Conservation (phyloP, 2,888 invertebrate genomes). For the Hirtodrosophila confusa region DNA sequence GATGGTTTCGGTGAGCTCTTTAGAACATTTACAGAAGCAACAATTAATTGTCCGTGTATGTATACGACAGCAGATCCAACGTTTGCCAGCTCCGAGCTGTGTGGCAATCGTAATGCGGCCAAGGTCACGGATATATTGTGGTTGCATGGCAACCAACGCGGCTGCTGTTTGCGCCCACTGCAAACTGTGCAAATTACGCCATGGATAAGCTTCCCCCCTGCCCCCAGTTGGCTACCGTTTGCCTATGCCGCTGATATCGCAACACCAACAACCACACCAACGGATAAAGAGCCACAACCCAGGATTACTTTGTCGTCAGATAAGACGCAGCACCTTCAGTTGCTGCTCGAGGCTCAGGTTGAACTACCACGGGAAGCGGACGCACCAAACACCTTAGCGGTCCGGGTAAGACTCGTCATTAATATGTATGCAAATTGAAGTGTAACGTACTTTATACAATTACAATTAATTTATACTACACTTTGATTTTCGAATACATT, state of each 20-base stretch:
- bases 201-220: conserved; percentile 85
- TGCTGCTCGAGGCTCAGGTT: conserved; percentile 82
- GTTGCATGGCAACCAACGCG: conserved; percentile 82
- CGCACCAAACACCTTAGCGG: conserved; percentile 38
- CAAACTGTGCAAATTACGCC: conserved; percentile 85
- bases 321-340: conserved; percentile 67
- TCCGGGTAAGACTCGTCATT: conserved; percentile 64
- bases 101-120: conserved; percentile 82
- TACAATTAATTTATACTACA: no score
- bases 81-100: conserved; percentile 82
- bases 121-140: conserved; percentile 84
- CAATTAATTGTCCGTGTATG: conserved; percentile 9
- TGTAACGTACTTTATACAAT: no score
- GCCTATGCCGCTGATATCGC: conserved; percentile 59
- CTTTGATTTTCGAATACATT: no score
- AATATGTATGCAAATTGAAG: no score
- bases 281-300: conserved; percentile 28
- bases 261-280: conserved; percentile 52
- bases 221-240: conserved; percentile 83
- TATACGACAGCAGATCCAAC: conserved; percentile 69
- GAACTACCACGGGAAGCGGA: conserved; percentile 54
- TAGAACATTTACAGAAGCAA: not conserved
- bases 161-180: conserved; percentile 83
- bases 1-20: conserved; percentile 81
- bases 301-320: conserved; percentile 46